These are phyloP conservation scores for Clupea harengus DNA, from an alignment of 2,113 vertebrate species.

Conservation along the genomic window DNA sequence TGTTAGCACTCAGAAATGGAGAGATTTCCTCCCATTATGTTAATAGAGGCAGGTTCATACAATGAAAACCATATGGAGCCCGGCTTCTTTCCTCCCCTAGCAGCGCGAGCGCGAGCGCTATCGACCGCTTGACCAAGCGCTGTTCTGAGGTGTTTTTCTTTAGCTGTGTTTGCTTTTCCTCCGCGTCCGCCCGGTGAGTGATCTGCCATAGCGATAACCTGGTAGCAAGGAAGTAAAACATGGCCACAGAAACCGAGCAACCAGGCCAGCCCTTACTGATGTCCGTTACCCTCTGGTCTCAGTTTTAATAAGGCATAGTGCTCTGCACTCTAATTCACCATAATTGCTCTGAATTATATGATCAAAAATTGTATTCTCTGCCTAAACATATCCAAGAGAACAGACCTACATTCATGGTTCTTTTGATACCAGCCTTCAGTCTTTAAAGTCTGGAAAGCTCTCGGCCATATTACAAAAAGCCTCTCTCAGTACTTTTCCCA, in stretches of 20 bases:
- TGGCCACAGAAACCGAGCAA: slow-evolving; percentile 45
- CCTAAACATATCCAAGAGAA: background rate
- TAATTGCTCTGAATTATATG: background rate
- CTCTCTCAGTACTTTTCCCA: slow-evolving; percentile 63
- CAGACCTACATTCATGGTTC: slow-evolving; percentile 27
- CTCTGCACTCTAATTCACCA: background rate
- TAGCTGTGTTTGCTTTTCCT: slow-evolving; percentile 63
- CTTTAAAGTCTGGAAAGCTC: background rate
- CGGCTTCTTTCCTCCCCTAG: slow-evolving; percentile 25
- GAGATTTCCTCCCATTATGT: slow-evolving; percentile 57
- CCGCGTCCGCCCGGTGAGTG: slow-evolving; percentile 50
- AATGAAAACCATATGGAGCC: slow-evolving; percentile 54
- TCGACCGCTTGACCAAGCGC: slow-evolving; percentile 52
- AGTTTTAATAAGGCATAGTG: slow-evolving; percentile 6
- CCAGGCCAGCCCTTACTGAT: slow-evolving; percentile 17
- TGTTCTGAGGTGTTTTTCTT: slow-evolving; percentile 60
- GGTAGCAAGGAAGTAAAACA: slow-evolving; percentile 64
- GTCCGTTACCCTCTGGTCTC: background rate
- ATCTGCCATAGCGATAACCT: slow-evolving; percentile 64
- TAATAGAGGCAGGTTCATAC: slow-evolving; percentile 51
- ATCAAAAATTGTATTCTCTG: background rate
- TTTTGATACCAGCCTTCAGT: slow-evolving; percentile 39
- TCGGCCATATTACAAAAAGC: slow-evolving; percentile 40
- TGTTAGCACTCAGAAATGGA: slow-evolving; percentile 50
- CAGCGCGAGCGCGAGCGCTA: slow-evolving; percentile 41